phyloP scores from a whole-genome alignment of 2,888 invertebrate species.

The Yponomeuta cagnagella region DNA sequence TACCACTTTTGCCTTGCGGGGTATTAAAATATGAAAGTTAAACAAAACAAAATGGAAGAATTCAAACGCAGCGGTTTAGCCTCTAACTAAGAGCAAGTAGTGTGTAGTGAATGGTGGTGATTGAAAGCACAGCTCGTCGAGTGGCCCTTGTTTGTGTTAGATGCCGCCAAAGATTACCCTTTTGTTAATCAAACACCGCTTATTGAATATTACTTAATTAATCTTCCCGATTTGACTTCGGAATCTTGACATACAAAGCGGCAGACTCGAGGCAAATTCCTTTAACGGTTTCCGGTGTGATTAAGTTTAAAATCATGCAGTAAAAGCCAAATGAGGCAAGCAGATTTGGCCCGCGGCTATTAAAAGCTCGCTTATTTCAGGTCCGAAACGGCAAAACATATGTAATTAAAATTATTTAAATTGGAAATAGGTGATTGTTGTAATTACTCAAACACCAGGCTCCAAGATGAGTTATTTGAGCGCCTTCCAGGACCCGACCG shows the following conservation, averaged over 20 bases:
- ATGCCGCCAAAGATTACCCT: slow-evolving; percentile 72
- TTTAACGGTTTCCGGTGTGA: not conserved
- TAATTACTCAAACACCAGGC: not conserved
- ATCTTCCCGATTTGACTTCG: slow-evolving; percentile 65
- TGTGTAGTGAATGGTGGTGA: slow-evolving; percentile 69
- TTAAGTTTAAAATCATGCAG: not conserved
- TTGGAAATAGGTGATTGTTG: not conserved
- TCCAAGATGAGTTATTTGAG: slow-evolving; percentile 1
- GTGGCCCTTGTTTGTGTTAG: slow-evolving; percentile 67
- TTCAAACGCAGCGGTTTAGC: slow-evolving; percentile 49
- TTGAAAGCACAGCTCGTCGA: slow-evolving; percentile 62
- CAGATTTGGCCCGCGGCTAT: not conserved
- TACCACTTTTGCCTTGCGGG: slow-evolving; percentile 45
- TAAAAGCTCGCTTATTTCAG: not conserved
- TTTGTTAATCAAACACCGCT: slow-evolving; percentile 72
- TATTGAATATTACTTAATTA: slow-evolving; percentile 73
- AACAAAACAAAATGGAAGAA: slow-evolving; percentile 65
- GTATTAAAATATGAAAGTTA: slow-evolving; percentile 67
- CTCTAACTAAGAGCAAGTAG: slow-evolving; percentile 48
- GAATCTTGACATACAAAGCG: slow-evolving; percentile 24
- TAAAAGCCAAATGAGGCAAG: not conserved
- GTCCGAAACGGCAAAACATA: not conserved
- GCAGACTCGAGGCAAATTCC: not conserved
- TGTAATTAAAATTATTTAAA: slow-evolving; percentile 1
- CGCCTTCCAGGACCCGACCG: slow-evolving; percentile 1